These are phyloP conservation scores for Ctenochaetus hawaiiensis DNA, from an alignment of 2,797 vertebrate species.

Conservation along the genomic window DNA sequence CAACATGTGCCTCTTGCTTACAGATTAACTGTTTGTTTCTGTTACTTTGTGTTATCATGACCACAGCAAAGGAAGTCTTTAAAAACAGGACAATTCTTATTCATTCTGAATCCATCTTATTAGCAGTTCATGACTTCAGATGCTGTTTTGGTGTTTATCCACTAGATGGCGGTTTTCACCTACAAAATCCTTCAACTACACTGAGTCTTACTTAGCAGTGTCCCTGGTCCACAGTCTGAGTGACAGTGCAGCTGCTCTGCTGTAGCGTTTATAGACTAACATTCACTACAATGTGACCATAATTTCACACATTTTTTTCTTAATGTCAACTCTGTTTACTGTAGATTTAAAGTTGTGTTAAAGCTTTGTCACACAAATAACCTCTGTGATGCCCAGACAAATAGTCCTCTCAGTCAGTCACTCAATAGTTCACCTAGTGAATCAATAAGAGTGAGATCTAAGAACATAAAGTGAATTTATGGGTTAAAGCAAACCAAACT, in stretches of 20 bases:
- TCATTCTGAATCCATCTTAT: not conserved
- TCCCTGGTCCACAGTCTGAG: no score
- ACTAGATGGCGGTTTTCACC: slow-evolving; percentile 41
- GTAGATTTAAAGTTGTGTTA: not conserved
- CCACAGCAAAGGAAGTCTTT: not conserved
- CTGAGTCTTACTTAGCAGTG: no score
- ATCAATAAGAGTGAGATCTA: no score
- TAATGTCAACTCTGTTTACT: not conserved
- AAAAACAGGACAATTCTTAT: not conserved
- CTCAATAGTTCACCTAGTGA: no score
- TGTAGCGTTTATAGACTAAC: not conserved
- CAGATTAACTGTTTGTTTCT: not conserved
- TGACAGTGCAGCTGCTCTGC: slow-evolving; percentile 13
- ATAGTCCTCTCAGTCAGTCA: no score
- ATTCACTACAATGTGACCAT: not conserved
- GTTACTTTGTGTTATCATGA: not conserved
- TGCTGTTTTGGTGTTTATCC: not conserved
- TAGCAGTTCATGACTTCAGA: not conserved
- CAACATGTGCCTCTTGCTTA: not conserved
- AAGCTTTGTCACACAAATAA: not conserved
- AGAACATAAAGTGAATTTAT: no score
- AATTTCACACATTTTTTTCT: not conserved
- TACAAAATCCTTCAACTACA: not conserved
- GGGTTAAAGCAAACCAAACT: no score
- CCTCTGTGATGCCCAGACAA: not conserved